Evolutionary conservation across 2,113 vertebrate species (phyloP).

Genomic region (Phalacrocorax carbo): DNA sequence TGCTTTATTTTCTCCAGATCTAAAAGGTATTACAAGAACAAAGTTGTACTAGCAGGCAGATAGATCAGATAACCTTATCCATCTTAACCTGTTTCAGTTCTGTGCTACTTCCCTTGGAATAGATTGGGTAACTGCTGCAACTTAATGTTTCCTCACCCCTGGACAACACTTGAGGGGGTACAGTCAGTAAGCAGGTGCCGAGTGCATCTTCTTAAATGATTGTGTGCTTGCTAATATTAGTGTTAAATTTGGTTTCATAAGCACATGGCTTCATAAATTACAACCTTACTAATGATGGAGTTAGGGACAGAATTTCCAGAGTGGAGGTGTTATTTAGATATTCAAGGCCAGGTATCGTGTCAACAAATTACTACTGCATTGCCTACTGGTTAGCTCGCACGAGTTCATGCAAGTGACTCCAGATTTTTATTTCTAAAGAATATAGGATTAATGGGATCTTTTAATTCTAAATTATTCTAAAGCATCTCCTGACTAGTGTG

Average conservation of each 20-base stretch:
- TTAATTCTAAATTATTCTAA: background rate
- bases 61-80: background rate
- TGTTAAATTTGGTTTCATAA: background rate
- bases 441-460: background rate
- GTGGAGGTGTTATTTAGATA: background rate
- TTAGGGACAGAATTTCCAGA: background rate
- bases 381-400: background rate
- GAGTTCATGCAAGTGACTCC: background rate
- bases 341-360: background rate
- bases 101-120: background rate
- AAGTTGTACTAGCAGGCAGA: background rate
- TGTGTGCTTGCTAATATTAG: background rate
- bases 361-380: background rate
- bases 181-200: background rate
- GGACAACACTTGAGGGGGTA: fast-evolving
- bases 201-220: background rate
- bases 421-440: background rate
- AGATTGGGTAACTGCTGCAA: background rate
- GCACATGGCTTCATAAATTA: background rate
- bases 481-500: background rate
- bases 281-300: background rate
- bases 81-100: background rate
- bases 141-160: background rate
- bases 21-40: background rate
- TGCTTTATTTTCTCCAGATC: background rate